Conservation (phyloP, 2,797 vertebrate genomes). For the Vipera ursinii region DNA sequence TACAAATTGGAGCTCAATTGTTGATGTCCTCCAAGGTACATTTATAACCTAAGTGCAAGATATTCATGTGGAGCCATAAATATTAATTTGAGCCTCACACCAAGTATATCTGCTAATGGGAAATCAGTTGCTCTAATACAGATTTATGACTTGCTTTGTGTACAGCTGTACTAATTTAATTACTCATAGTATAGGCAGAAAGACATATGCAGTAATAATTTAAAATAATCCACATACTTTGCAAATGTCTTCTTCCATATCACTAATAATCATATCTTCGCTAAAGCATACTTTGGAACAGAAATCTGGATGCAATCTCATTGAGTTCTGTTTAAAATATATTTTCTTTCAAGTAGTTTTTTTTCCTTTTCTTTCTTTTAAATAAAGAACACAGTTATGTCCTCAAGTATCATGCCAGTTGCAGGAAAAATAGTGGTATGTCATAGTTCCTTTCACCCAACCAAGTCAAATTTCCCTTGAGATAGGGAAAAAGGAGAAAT, state of each 20-base stretch:
- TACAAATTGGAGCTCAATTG: conserved; percentile 48
- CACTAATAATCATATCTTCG: conserved; percentile 53
- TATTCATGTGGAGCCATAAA: conserved; percentile 58
- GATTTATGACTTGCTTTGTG: conserved; percentile 65
- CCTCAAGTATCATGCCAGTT: neutral
- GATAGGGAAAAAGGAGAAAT: neutral
- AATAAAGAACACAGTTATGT: neutral
- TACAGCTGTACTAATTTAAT: conserved; percentile 61
- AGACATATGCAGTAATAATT: conserved; percentile 46
- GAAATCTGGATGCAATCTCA: neutral
- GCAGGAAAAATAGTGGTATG: neutral
- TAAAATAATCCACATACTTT: conserved; percentile 55
- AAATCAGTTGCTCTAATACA: conserved; percentile 63
- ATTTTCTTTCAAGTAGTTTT: neutral
- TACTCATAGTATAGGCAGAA: conserved; percentile 57
- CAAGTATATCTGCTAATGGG: conserved; percentile 57
- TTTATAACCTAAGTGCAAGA: conserved; percentile 44
- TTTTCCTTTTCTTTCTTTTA: neutral
- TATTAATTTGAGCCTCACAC: conserved; percentile 60
- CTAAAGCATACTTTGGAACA: neutral
- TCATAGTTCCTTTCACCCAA: neutral
- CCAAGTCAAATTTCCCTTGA: neutral
- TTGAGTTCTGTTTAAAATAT: neutral
- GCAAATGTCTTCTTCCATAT: conserved; percentile 32
- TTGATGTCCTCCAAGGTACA: conserved; percentile 48